These are phyloP conservation scores for Hyposmocoma kahamanoa DNA, from an alignment of 1,140 invertebrate species.

Conservation along the genomic window DNA sequence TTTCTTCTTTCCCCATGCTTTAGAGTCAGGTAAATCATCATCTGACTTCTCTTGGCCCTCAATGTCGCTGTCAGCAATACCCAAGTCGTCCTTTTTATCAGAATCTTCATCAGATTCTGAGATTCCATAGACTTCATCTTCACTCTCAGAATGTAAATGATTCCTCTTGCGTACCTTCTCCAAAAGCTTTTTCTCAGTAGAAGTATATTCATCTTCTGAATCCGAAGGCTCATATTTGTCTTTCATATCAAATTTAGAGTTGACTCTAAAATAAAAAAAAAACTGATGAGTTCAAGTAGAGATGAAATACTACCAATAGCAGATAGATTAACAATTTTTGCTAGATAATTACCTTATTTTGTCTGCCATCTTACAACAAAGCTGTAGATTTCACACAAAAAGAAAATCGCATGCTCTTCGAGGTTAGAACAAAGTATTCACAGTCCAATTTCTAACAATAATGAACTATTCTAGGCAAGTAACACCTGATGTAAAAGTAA, in stretches of 20 bases:
- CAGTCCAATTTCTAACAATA: no score
- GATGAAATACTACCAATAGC: background rate
- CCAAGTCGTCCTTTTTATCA: slow-evolving; percentile 58
- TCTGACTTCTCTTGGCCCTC: slow-evolving; percentile 80
- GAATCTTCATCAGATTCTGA: slow-evolving; percentile 74
- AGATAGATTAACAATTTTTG: no score
- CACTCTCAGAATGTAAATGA: slow-evolving; percentile 74
- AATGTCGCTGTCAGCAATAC: slow-evolving; percentile 80
- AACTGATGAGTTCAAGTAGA: background rate
- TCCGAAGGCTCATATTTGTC: slow-evolving; percentile 78
- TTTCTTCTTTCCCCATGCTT: slow-evolving; percentile 90
- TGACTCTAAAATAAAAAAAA: slow-evolving; percentile 45
- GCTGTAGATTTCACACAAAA: background rate
- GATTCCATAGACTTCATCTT: slow-evolving; percentile 79
- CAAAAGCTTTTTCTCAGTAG: slow-evolving; percentile 77
- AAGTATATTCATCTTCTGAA: slow-evolving; percentile 82
- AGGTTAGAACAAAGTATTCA: no score
- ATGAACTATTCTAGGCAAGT: no score
- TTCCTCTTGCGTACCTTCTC: slow-evolving; percentile 75
- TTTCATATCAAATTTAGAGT: slow-evolving; percentile 57
- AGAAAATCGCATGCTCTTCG: background rate
- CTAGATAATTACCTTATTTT: slow-evolving; percentile 34
- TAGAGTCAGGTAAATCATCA: slow-evolving; percentile 82
- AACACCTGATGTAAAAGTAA: no score
- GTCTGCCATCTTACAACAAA: slow-evolving; percentile 26